These are phyloP conservation scores for Onthophagus sagittarius DNA, from an alignment of 2,888 invertebrate species.

Conservation along the genomic window DNA sequence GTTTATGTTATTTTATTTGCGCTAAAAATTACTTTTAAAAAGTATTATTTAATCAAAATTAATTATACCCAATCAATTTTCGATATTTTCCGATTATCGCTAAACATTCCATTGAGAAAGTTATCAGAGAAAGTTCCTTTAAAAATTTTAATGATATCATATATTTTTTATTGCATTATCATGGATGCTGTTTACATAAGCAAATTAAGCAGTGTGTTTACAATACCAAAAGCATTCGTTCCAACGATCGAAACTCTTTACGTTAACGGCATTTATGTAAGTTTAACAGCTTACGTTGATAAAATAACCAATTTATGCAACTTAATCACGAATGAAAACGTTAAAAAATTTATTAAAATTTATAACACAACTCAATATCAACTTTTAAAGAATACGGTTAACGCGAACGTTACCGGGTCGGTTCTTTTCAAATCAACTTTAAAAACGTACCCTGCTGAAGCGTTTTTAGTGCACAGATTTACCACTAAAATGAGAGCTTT, in stretches of 20 bases:
- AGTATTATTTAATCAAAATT: constrained; percentile 3
- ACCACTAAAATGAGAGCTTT: constrained; percentile 17
- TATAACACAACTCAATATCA: constrained; percentile 21
- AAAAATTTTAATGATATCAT: constrained; percentile 26
- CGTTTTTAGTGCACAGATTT: constrained; percentile 15
- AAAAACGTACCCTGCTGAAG: constrained; percentile 23
- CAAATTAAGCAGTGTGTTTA: constrained; percentile 31
- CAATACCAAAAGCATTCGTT: constrained; percentile 18
- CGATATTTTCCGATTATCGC: constrained; percentile 23
- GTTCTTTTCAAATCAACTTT: constrained; percentile 21
- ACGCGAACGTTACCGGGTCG: constrained; percentile 18
- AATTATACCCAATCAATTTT: constrained; percentile 13
- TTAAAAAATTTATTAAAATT: constrained; percentile 8
- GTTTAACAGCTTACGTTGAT: constrained; percentile 17
- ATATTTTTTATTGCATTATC: constrained; percentile 25
- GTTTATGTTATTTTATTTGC: background rate
- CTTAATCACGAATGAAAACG: constrained; percentile 15
- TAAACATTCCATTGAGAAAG: constrained; percentile 15
- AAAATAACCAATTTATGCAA: constrained; percentile 12
- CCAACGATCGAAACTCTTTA: constrained; percentile 19
- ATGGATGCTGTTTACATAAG: constrained; percentile 30
- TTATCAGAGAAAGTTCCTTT: constrained; percentile 15
- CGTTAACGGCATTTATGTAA: constrained; percentile 17
- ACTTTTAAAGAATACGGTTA: constrained; percentile 19
- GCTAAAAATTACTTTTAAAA: constrained; percentile 13